Evolutionary conservation across 2,797 vertebrate species (phyloP).

Genomic region (Macroramphosus scolopax): DNA sequence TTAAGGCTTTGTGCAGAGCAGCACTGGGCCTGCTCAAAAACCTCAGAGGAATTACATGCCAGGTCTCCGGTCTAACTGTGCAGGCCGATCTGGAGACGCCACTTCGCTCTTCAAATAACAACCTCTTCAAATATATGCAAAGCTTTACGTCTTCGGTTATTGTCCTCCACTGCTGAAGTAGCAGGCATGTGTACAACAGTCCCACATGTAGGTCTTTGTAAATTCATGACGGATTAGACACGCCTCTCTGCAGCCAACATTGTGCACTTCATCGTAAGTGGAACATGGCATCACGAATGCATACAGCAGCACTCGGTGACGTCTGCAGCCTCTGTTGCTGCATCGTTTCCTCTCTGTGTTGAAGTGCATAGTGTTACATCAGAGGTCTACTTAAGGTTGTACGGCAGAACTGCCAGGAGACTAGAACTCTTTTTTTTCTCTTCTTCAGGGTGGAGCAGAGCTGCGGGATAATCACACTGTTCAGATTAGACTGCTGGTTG

Average conservation of each 20-base stretch:
- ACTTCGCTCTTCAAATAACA: no score
- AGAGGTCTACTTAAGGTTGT: slow-evolving; percentile 31
- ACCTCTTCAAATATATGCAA: no score
- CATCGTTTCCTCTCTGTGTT: slow-evolving; percentile 42
- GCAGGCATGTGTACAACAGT: no score
- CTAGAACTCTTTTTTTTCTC: slow-evolving; percentile 11
- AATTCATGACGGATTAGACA: slow-evolving; percentile 40
- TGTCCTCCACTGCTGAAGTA: no score
- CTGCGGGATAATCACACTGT: slow-evolving; percentile 4
- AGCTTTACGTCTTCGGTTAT: no score
- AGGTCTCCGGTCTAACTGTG: slow-evolving; percentile 34
- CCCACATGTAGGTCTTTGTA: no score
- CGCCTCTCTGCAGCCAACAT: slow-evolving; percentile 49
- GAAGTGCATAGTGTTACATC: slow-evolving; percentile 41
- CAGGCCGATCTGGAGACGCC: slow-evolving; percentile 42
- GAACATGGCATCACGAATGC: slow-evolving; percentile 38
- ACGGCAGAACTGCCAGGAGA: slow-evolving; percentile 23
- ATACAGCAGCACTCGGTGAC: slow-evolving; percentile 43
- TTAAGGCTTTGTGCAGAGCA: slow-evolving; percentile 54
- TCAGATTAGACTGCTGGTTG: slow-evolving; percentile 17
- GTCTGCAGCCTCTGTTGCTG: slow-evolving; percentile 40
- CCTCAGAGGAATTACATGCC: slow-evolving; percentile 50
- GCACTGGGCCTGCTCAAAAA: slow-evolving; percentile 50
- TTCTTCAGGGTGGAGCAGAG: slow-evolving; percentile 4
- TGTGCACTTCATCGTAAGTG: slow-evolving; percentile 43